Conservation (phyloP, 2,113 vertebrate species). For the Butorides virescens region DNA sequence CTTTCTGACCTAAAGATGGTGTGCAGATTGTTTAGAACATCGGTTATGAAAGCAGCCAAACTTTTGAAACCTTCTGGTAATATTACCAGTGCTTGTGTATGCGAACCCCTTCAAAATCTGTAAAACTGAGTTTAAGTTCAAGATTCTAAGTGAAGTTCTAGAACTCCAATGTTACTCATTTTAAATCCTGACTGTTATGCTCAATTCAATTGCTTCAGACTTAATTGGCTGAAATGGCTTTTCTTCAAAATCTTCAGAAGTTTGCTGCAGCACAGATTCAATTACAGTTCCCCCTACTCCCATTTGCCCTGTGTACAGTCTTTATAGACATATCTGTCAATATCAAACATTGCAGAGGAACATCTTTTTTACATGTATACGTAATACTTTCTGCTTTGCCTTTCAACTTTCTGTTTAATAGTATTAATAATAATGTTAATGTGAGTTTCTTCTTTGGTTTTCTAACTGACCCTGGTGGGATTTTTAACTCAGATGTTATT, state of each 20-base stretch:
- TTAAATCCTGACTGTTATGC: not conserved
- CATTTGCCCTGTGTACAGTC: not conserved
- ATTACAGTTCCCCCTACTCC: not conserved
- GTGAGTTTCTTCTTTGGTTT: not conserved
- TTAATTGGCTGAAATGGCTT: not conserved
- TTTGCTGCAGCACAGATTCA: conserved; percentile 1
- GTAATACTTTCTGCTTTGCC: not conserved
- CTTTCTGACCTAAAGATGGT: not conserved
- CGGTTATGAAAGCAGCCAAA: not conserved
- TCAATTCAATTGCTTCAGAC: not conserved
- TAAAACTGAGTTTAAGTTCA: not conserved
- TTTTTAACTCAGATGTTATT: conserved; percentile 20
- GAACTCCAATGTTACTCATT: fast-evolving
- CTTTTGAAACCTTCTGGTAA: not conserved
- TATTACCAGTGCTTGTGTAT: fast-evolving
- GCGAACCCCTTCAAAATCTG: not conserved
- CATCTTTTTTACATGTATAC: conserved; percentile 23
- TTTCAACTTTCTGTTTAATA: conserved; percentile 25
- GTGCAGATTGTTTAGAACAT: not conserved
- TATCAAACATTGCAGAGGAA: not conserved
- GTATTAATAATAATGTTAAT: not conserved
- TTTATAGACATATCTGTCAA: conserved; percentile 34
- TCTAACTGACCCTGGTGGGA: not conserved
- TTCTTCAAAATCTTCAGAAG: not conserved
- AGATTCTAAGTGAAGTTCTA: not conserved